Evolutionary conservation across 2,888 invertebrate genomes (phyloP).

Genomic region (Acleris laterana): DNA sequence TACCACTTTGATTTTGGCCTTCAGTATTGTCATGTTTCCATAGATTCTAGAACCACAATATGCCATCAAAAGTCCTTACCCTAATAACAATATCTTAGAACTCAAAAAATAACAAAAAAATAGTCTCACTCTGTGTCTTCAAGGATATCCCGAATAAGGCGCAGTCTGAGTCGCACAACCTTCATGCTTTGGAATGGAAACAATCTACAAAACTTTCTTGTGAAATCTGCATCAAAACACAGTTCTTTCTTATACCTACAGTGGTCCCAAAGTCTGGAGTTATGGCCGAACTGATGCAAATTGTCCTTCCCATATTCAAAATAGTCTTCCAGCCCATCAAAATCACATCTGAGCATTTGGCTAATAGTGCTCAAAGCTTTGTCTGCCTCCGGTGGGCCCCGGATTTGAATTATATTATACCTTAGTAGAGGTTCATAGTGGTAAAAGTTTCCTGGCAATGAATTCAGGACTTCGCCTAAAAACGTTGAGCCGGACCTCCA

Average conservation of each 20-base stretch:
- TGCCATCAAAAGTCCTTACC: too few species aligned
- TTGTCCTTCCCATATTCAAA: constrained; percentile 90
- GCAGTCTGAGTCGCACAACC: constrained; percentile 90
- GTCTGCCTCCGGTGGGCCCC: constrained; percentile 88
- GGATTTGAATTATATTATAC: constrained; percentile 92
- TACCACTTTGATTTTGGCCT: too few species aligned
- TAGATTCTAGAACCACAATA: too few species aligned
- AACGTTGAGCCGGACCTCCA: constrained; percentile 97
- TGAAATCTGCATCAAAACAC: constrained; percentile 85
- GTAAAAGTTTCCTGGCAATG: constrained; percentile 94
- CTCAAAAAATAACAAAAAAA: not conserved
- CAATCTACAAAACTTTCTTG: constrained; percentile 90
- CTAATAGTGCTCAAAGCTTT: constrained; percentile 88
- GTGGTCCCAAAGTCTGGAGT: constrained; percentile 92
- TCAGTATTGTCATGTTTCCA: too few species aligned
- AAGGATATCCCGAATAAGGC: constrained; percentile 88
- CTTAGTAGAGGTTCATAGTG: constrained; percentile 95
- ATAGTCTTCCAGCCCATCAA: constrained; percentile 89
- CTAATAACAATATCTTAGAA: too few species aligned
- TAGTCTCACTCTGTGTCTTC: constrained; percentile 87
- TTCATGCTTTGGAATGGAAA: constrained; percentile 96
- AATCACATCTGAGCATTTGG: constrained; percentile 91
- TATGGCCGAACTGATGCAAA: constrained; percentile 93
- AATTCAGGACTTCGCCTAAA: constrained; percentile 92
- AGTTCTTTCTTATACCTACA: constrained; percentile 86